These are phyloP conservation scores for Ips typographus DNA, from an alignment of 1,140 invertebrate species.

Conservation along the genomic window DNA sequence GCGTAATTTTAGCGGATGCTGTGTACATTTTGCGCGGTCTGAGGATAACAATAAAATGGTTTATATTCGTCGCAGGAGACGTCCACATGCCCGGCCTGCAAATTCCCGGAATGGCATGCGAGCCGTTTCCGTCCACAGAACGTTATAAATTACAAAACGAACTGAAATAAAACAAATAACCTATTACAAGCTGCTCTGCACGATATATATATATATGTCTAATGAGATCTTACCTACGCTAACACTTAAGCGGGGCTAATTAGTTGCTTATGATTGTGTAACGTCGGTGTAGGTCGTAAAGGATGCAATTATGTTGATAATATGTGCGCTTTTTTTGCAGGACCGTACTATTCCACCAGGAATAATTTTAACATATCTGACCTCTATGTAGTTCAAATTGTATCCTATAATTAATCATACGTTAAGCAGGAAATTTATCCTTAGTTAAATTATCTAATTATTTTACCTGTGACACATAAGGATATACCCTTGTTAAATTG, in stretches of 20 bases:
- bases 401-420: too few species aligned
- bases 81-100: too few species aligned
- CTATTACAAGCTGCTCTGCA: conserved; percentile 10
- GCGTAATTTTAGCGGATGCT: too few species aligned
- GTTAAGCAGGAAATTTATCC: too few species aligned
- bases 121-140: conserved; percentile 2
- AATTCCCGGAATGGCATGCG: conserved; percentile 3
- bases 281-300: conserved; percentile 18
- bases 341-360: not conserved
- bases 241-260: conserved; percentile 21
- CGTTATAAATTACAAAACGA: conserved; percentile 15
- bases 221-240: conserved; percentile 24
- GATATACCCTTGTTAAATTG: too few species aligned
- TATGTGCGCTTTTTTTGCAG: not conserved
- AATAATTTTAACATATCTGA: too few species aligned
- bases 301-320: conserved; percentile 22
- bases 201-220: conserved; percentile 14
- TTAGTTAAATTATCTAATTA: too few species aligned
- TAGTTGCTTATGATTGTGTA: conserved; percentile 22
- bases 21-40: too few species aligned
- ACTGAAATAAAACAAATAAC: conserved; percentile 18
- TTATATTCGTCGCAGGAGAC: too few species aligned
- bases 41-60: too few species aligned
- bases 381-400: too few species aligned
- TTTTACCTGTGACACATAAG: too few species aligned